Base-by-base conservation (phyloP, 1,140 invertebrate genomes). In the Lepidurus packardi region DNA sequence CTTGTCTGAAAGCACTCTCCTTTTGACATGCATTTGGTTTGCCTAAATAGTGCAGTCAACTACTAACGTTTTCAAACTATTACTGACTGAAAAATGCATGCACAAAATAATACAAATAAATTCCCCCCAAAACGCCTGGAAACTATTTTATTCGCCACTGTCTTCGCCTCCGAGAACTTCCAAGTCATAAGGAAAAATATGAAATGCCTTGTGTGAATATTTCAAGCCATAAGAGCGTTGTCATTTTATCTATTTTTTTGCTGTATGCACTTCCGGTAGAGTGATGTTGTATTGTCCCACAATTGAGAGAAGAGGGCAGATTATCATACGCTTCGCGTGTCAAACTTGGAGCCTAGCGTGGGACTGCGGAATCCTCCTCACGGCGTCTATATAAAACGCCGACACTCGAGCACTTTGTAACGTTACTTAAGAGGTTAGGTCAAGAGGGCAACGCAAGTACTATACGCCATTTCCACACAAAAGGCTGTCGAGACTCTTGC, bases 351-450 rank as follows among this genome's bases (percentile, higher is more conserved):
- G 13, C 53, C 21, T 65, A 21, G 53, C 21, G 53, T 16, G 53
- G 53, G 8, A 65, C 16, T 65, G 53, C 21, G 53, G n/a, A n/a
- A 65, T 65, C 53, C 21, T 65, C 53, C 21, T 65, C n/a, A 13
- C 53, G 53, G 53, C 53, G 53, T 65, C n/a, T 7, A 16, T 13
- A 65, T 16, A 65, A n/a, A 11, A 65, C 53, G 13, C 8, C 53
- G 53, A 65, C 53, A 11, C 16, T 65, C 53, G 53, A 21, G 53
- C 53, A 65, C 21, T 21, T 65, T 65, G 53, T 65, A 65, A 65
- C 53, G 53, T 65, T 65, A 65, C 53, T 65, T n/a, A 65, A 65
- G 21, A 65, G 53, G 53, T 65, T 65, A 65, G 16, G 45, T 21
- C 53, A 65, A 65, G 53, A 21, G 53, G 53, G 53, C 53, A 65